Base-by-base conservation (phyloP, 2,797 vertebrate species). In the Tauraco hartlaubi region DNA sequence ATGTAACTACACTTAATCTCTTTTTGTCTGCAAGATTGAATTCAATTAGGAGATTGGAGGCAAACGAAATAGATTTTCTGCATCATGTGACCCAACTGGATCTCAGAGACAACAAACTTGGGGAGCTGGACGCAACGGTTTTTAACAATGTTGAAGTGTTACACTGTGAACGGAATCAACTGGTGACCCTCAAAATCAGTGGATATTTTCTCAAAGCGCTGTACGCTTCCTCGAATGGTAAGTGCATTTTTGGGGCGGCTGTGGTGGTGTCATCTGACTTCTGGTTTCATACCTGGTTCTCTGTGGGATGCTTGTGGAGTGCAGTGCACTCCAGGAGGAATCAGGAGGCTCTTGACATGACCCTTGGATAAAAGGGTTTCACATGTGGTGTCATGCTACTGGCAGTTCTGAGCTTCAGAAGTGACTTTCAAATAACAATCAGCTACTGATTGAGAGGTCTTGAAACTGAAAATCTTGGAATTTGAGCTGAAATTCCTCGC, bases 151-250 rank as follows among this genome's bases (percentile, higher is more conserved):
- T 99, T 39, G 99, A 99, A 97, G 98, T 99, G 93, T 98, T 99
- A 37, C 99, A 99, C 98, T 99, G 99, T 91, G 99, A 99, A 97
- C 98, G 99, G 95, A 99, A 99, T 97, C 97, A 97, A 41, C 98
- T 99, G 96, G 82, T 96, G 49, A 97, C 98, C 49, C 98, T 99
- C 73, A 99, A 98, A 95, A 97, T 99, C 96, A 99, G 99, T 49
- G 99, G 99, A 49, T 98, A 97, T 90, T 97, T 98, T 77, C 99
- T 99, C 62, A 99, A 99, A 96, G 98, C 98, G 1, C 98, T 99
- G 41, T 98, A 99, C 2, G 99, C 99, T 66, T 98, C 99, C 87
- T 98, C 96, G 52, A 99, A 99, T 29, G 99, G 99, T 99, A 97
- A 88, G 98, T 91, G 58, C 2, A 0, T 44, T 64, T 72, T 64